phyloP scores from a whole-genome alignment of 2,113 vertebrate species.

The Jaculus jaculus region DNA sequence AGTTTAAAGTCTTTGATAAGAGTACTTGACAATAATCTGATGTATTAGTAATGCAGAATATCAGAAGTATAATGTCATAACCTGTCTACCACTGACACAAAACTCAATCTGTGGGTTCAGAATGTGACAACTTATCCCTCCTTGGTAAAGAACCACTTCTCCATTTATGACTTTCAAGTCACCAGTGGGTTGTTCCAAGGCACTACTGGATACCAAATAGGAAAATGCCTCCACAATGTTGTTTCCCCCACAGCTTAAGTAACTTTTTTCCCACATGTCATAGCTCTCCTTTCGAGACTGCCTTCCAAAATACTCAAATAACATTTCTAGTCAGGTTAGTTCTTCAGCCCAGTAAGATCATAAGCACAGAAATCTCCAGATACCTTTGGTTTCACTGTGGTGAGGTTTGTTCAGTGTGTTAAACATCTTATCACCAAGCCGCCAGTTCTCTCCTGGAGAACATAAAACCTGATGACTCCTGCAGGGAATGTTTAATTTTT shows the following conservation, averaged over 20 bases:
- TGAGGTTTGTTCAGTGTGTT: not conserved
- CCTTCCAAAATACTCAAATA: conserved; percentile 1
- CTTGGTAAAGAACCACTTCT: not conserved
- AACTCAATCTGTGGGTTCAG: not conserved
- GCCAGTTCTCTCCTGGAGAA: not conserved
- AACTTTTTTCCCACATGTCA: not conserved
- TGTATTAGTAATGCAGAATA: not conserved
- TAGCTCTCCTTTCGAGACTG: not conserved
- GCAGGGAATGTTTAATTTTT: not conserved
- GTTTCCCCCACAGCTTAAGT: not conserved
- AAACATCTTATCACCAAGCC: not conserved
- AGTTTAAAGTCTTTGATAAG: not conserved
- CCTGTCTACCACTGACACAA: not conserved
- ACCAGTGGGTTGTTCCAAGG: not conserved
- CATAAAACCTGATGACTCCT: not conserved
- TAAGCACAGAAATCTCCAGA: not conserved
- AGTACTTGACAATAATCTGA: not conserved
- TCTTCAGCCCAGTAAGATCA: not conserved
- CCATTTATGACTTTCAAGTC: not conserved
- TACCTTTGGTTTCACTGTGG: not conserved
- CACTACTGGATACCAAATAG: not conserved
- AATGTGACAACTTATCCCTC: not conserved
- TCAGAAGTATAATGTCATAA: not conserved
- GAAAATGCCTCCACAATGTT: not conserved
- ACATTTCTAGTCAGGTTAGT: not conserved